Evolutionary conservation across 2,888 invertebrate genomes (phyloP), one percentile per base, ranked within the genome.

Genomic region (Phalangium opilio): DNA sequence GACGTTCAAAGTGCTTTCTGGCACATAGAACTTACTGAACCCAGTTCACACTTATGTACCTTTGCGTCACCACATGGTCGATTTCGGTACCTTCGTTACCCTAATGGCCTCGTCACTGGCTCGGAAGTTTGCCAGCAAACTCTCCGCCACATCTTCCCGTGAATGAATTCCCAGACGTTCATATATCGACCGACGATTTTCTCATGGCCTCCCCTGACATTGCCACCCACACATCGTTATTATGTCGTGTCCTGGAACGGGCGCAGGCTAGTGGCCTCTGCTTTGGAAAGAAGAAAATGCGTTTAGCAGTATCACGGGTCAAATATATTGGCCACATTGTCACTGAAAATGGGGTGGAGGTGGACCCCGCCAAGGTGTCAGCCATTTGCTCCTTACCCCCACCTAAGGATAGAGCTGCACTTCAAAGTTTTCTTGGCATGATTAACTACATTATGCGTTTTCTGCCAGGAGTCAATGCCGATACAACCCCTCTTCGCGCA

Each of bases 11-110:
- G n/a, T n/a, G n/a, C n/a, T n/a, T n/a, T n/a, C n/a, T n/a, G n/a
- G n/a, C n/a, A n/a, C n/a, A n/a, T n/a, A n/a, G n/a, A n/a, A n/a
- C n/a, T n/a, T n/a, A n/a, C n/a, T n/a, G n/a, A n/a, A n/a, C n/a
- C n/a, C 17, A 57, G 60, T 49, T 50, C 56, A 44, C 52, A 63
- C n/a, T 51, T 59, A 10, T 44, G 63, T n/a, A 64, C 62, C 1
- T 51, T 66, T 42, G 62, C 48, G 47, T 64, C 63, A 1, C 63
- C 60, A 43, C 61, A 60, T 44, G 64, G 63, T n/a, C n/a, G n/a
- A n/a, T n/a, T n/a, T n/a, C n/a, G n/a, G n/a, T n/a, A n/a, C n/a
- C n/a, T n/a, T n/a, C 47, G 63, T 12, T 40, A 62, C 34, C 56
- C 60, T 55, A 63, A 58, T 49, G 63, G 62, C 1, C 43, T 64